Evolutionary conservation across 64 coral and sea anemone species (phyloP), one percentile per base, ranked within the genome.

Genomic region (Montipora foliosa): DNA sequence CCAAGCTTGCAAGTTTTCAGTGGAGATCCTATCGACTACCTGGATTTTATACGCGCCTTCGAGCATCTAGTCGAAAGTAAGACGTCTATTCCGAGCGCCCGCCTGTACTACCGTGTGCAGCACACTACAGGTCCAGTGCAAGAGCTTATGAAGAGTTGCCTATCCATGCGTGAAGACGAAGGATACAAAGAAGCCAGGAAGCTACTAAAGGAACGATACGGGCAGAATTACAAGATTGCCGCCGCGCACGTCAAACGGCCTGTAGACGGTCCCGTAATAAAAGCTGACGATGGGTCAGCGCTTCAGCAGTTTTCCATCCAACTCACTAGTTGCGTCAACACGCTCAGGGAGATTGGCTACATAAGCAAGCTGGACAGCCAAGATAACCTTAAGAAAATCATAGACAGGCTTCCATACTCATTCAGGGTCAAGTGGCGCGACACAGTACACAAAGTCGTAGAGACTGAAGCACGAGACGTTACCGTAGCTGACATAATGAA

Each of bases 51-150:
- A 52, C 78, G 93, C n/a, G 87, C 93, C 3, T 89, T 89, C 51
- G 86, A 94, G 75, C 82, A 89, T 51, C 52, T 83, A 47, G 89
- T 89, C 44, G 87, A 94, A 67, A 71, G 61, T 5, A 89, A 94
- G 88, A 89, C 87, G 59, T 60, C 84, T 19, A 89, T 51, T 74
- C 55, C 87, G 67, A 89, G 93, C 24, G 70, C 93, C 66, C 84
- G 93, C 19, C 52, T 94, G 52, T 94, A 89, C 73, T 94, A 94
- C 47, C 64, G 89, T n/a, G 75, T 91, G 59, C 94, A 95, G 79
- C 88, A 92, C 51, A 95, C 90, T 16, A 74, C 13, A 67, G 89
- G 78, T 66, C 73, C 87, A 79, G 83, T 76, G 49, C 77, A 92
- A 75, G 94, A 89, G 49, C 71, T 92, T 17, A 92, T 92, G 78